Conservation (phyloP, 2,113 vertebrate species). For the Bubalus kerabau region DNA sequence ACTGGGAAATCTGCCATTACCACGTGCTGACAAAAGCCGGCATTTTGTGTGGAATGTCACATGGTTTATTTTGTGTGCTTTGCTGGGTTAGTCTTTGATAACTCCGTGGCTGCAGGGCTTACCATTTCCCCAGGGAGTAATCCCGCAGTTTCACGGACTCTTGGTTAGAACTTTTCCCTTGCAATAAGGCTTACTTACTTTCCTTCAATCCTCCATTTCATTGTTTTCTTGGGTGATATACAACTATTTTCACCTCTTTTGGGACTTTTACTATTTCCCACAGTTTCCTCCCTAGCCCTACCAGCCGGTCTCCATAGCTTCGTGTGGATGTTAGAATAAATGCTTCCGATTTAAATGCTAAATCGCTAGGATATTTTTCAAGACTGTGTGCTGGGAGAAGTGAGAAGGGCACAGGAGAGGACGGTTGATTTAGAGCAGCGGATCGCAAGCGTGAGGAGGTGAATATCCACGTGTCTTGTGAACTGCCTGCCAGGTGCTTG, state of each 20-base stretch:
- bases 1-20: not conserved
- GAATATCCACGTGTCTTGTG: not conserved
- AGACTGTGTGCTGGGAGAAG: not conserved
- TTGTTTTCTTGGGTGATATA: not conserved
- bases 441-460: not conserved
- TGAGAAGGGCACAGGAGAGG: not conserved
- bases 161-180: conserved; percentile 13
- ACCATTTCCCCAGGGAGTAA: not conserved
- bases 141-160: not conserved
- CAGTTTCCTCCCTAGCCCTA: not conserved
- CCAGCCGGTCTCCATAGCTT: not conserved
- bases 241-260: not conserved
- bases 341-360: conserved; percentile 31
- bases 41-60: not conserved
- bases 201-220: not conserved
- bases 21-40: not conserved
- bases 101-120: not conserved
- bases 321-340: conserved; percentile 16
- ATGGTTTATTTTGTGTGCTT: not conserved
- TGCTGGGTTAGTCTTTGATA: not conserved
- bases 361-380: conserved; percentile 63
- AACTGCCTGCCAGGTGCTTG: not conserved
- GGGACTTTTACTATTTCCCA: not conserved
- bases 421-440: not conserved
- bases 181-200: not conserved